Conservation (phyloP, 2,113 vertebrate genomes). For the Stictonetta naevosa region DNA sequence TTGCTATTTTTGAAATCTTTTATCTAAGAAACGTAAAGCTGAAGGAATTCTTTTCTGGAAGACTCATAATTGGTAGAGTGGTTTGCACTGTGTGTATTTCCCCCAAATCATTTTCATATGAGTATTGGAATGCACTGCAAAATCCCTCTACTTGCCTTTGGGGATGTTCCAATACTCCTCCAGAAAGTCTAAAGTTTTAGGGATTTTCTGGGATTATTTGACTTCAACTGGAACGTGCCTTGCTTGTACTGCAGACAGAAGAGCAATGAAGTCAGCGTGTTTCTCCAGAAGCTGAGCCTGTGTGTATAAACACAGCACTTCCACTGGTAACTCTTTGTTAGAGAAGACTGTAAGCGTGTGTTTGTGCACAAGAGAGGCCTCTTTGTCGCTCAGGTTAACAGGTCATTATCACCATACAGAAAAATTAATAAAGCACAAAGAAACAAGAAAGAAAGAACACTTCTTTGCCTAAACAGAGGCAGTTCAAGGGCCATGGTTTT, state of each 20-base stretch:
- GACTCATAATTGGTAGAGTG: conserved; percentile 2
- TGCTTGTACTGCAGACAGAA: background rate
- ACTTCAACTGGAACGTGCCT: conserved; percentile 31
- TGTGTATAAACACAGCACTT: background rate
- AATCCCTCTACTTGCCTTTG: conserved; percentile 31
- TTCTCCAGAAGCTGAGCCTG: background rate
- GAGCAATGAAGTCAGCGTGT: background rate
- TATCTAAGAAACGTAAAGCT: conserved; percentile 17
- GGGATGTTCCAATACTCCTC: conserved; percentile 41
- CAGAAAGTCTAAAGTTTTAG: conserved; percentile 24
- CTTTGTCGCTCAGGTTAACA: background rate
- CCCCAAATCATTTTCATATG: conserved; percentile 54
- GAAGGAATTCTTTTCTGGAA: conserved; percentile 50
- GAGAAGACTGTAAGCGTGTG: background rate
- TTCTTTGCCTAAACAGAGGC: background rate
- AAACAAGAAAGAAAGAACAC: background rate
- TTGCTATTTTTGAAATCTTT: background rate
- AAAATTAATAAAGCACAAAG: background rate
- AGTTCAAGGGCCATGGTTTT: background rate
- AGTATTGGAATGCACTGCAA: background rate
- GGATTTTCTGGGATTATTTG: conserved; percentile 51
- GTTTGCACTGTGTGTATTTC: conserved; percentile 22
- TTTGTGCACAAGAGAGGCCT: background rate
- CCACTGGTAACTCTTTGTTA: background rate
- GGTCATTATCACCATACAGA: background rate